These are phyloP conservation scores for Coryphaenoides rupestris DNA, from an alignment of 2,113 vertebrate species.

Conservation along the genomic window DNA sequence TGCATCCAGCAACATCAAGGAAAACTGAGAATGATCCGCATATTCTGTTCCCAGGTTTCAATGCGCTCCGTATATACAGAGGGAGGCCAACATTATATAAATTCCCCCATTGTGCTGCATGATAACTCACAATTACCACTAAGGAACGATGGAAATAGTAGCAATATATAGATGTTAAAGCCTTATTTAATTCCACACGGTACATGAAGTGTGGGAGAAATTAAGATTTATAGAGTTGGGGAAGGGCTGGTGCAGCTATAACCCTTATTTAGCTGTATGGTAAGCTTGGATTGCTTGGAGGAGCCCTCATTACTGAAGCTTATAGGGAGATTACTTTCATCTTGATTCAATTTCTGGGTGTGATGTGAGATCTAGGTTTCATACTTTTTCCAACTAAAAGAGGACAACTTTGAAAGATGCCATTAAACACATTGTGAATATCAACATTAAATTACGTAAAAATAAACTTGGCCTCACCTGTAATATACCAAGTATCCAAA, in stretches of 20 bases:
- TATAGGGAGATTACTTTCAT: constrained; percentile 56
- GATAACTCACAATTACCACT: constrained; percentile 24
- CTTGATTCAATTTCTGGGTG: constrained; percentile 60
- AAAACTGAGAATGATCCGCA: constrained; percentile 23
- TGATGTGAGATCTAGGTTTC: constrained; percentile 47
- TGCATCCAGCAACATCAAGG: constrained; percentile 36
- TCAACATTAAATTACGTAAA: not conserved
- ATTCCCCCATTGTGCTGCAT: constrained; percentile 20
- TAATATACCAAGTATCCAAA: no score
- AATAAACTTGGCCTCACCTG: not conserved
- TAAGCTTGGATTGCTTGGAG: constrained; percentile 44
- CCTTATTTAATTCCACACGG: constrained; percentile 35
- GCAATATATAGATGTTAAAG: constrained; percentile 37
- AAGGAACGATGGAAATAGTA: constrained; percentile 1
- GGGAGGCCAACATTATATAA: constrained; percentile 12
- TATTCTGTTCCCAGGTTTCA: constrained; percentile 17
- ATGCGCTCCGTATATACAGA: not conserved
- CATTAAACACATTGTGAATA: not conserved
- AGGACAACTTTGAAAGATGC: constrained; percentile 33
- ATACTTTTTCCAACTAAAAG: constrained; percentile 52
- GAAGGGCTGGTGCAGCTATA: constrained; percentile 38
- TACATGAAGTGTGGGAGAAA: constrained; percentile 47
- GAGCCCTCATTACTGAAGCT: constrained; percentile 62
- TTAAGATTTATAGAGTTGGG: constrained; percentile 51
- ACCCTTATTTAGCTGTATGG: constrained; percentile 48